These are phyloP conservation scores for Eupithecia subfuscata DNA, from an alignment of 2,888 invertebrate genomes.

Conservation along the genomic window DNA sequence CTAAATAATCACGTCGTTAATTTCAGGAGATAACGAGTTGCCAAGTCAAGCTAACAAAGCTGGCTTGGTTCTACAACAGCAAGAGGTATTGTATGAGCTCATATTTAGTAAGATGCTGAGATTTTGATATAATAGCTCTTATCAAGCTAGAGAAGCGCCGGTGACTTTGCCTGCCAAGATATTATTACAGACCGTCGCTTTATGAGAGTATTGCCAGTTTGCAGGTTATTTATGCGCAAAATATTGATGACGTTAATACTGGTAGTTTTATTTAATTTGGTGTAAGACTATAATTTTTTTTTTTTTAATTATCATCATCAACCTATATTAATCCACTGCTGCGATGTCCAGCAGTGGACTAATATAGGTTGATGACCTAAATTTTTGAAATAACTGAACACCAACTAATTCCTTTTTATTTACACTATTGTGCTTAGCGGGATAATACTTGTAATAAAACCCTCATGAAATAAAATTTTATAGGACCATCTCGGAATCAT, in stretches of 20 bases:
- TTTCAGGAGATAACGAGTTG: conserved; percentile 41
- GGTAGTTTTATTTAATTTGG: neutral
- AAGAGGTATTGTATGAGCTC: conserved; percentile 19
- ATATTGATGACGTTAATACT: neutral
- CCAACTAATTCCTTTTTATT: too few species aligned
- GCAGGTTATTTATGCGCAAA: neutral
- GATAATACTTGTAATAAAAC: too few species aligned
- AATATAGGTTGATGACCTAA: too few species aligned
- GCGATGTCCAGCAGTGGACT: too few species aligned
- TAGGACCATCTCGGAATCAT: too few species aligned
- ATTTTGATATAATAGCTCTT: neutral
- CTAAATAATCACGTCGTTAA: conserved; percentile 49
- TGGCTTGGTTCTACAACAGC: conserved; percentile 31
- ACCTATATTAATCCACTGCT: too few species aligned
- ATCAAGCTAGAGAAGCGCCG: neutral
- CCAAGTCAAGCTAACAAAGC: conserved; percentile 41
- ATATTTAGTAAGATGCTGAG: conserved; percentile 8
- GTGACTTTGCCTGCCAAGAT: neutral
- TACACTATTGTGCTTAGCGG: too few species aligned
- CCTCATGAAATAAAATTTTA: too few species aligned
- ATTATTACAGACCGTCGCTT: neutral
- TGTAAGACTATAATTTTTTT: too few species aligned
- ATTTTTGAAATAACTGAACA: too few species aligned
- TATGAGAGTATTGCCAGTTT: neutral
- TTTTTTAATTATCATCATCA: too few species aligned